These are phyloP conservation scores for Epicauta chinensis DNA, from an alignment of 1,140 invertebrate genomes.

Conservation along the genomic window DNA sequence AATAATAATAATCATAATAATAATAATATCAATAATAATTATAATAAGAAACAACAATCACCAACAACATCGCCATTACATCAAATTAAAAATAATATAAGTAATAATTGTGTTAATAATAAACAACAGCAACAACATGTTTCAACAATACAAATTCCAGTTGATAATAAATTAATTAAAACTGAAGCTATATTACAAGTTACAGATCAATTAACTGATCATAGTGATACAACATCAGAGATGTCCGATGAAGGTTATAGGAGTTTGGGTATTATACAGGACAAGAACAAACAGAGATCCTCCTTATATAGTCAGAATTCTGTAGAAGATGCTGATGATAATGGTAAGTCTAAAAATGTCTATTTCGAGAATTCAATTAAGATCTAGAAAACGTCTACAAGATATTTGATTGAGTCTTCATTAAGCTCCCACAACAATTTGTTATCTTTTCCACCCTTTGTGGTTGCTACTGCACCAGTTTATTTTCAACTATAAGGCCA, in stretches of 20 bases:
- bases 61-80: constrained; percentile 16
- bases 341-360: constrained; percentile 54
- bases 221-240: constrained; percentile 78
- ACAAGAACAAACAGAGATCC: constrained; percentile 50
- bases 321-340: constrained; percentile 60
- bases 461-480: too few species aligned
- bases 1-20: background rate
- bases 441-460: too few species aligned
- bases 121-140: constrained; percentile 22
- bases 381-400: too few species aligned
- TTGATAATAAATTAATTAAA: constrained; percentile 30
- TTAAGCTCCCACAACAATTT: too few species aligned
- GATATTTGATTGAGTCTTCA: too few species aligned
- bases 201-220: constrained; percentile 33
- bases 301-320: constrained; percentile 61
- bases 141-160: constrained; percentile 36
- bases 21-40: too few species aligned
- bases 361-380: too few species aligned
- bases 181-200: constrained; percentile 35
- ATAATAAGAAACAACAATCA: constrained; percentile 23
- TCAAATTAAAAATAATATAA: constrained; percentile 14
- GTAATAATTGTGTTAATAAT: too few species aligned
- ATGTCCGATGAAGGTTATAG: constrained; percentile 83
- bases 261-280: constrained; percentile 64
- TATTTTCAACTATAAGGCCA: too few species aligned